Evolutionary conservation across 2,888 invertebrate genomes (phyloP).

Genomic region (Entomobrya proxima): DNA sequence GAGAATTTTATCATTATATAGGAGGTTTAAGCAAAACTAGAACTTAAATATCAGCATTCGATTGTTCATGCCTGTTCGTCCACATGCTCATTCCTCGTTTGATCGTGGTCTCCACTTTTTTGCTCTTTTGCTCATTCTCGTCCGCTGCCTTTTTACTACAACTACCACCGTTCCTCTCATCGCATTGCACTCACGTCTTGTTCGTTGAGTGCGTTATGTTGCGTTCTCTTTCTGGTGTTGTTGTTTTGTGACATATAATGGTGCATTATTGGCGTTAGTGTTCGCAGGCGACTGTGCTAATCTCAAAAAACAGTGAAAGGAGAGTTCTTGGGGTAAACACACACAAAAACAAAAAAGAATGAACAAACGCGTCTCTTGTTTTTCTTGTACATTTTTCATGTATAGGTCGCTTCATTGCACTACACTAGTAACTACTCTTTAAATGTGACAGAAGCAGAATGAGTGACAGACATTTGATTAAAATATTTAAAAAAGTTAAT

Average conservation of each 20-base stretch:
- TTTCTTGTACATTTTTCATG: background rate
- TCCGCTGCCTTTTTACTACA: background rate
- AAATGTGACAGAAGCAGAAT: background rate
- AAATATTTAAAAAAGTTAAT: conserved; percentile 23
- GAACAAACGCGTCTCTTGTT: conserved; percentile 6
- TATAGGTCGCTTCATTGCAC: background rate
- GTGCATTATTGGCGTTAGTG: conserved; percentile 18
- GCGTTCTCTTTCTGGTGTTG: background rate
- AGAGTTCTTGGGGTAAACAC: background rate
- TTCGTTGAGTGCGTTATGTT: background rate
- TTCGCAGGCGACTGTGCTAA: background rate
- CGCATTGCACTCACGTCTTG: conserved; percentile 8
- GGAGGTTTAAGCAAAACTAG: conserved; percentile 57
- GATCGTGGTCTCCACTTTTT: conserved; percentile 39
- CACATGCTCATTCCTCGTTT: conserved; percentile 48
- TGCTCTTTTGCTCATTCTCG: conserved; percentile 49
- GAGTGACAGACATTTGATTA: conserved; percentile 53
- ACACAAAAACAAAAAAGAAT: background rate
- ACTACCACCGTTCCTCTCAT: background rate
- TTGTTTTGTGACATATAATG: background rate
- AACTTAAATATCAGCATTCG: conserved; percentile 48
- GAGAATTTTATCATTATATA: conserved; percentile 25
- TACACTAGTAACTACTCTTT: background rate
- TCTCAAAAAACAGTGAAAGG: conserved; percentile 16
- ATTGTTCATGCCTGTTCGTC: conserved; percentile 20